These are phyloP conservation scores for Patella caerulea DNA, from an alignment of 2,888 invertebrate species.

Conservation along the genomic window DNA sequence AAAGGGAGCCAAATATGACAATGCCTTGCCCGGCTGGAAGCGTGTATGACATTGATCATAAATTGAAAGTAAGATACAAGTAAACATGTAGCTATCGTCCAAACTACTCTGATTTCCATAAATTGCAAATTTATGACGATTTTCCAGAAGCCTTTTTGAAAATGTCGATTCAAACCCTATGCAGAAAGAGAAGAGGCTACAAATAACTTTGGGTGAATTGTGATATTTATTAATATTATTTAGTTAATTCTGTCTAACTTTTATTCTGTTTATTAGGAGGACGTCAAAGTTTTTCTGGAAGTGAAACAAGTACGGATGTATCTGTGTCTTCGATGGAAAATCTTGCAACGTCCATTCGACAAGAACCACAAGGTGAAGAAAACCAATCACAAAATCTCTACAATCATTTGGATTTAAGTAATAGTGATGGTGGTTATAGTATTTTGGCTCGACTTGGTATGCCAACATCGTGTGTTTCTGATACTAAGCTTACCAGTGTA, in stretches of 20 bases:
- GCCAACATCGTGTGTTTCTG: conserved; percentile 43
- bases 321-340: conserved; percentile 89
- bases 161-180: no score
- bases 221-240: no score
- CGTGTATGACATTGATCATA: no score
- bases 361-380: conserved; percentile 94
- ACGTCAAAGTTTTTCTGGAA: conserved; percentile 85
- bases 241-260: background rate
- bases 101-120: no score
- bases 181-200: no score
- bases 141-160: no score
- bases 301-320: conserved; percentile 84
- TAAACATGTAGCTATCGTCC: no score
- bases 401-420: conserved; percentile 45
- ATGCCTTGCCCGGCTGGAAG: no score
- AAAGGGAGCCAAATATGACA: no score
- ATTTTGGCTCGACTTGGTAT: conserved; percentile 63
- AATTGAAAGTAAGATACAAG: no score
- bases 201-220: no score
- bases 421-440: conserved; percentile 69
- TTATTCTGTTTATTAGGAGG: conserved; percentile 74
- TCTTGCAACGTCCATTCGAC: conserved; percentile 77
- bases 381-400: conserved; percentile 45
- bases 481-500: conserved; percentile 8
- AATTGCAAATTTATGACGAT: no score